Evolutionary conservation across 2,113 vertebrate species (phyloP).

Genomic region (Panurus biarmicus): DNA sequence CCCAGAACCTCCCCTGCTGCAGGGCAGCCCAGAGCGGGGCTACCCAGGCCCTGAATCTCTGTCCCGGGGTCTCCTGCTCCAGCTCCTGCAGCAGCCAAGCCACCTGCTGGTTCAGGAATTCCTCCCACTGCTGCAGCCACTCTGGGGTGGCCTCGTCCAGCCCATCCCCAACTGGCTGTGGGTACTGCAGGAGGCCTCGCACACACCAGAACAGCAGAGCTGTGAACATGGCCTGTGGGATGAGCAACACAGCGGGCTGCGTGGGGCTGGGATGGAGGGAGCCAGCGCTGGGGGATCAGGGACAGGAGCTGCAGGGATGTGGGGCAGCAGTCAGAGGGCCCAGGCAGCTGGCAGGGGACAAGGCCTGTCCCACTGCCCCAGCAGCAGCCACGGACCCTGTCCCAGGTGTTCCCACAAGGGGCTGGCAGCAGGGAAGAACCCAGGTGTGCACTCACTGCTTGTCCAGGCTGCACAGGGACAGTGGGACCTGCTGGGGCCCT

Average conservation of each 20-base stretch:
- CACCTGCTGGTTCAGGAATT: not conserved
- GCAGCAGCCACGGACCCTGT: not conserved
- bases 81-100: not conserved
- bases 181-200: not conserved
- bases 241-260: not conserved
- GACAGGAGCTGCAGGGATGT: not conserved
- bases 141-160: not conserved
- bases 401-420: not conserved
- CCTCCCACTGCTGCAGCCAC: not conserved
- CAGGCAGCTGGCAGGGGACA: not conserved
- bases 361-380: not conserved
- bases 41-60: not conserved
- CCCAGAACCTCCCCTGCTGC: not conserved
- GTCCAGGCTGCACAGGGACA: not conserved
- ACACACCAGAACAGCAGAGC: no score
- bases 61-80: not conserved
- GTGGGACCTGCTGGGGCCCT: not conserved
- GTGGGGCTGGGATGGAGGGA: not conserved
- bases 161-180: not conserved
- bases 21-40: no score
- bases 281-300: not conserved
- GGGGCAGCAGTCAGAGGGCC: not conserved
- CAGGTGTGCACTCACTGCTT: not conserved
- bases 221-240: not conserved
- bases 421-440: not conserved